Percentiles rank a stretch among this genome's conserved stretches.
These are phyloP conservation scores for Sphaerophoria taeniata DNA, from an alignment of 2,888 invertebrate genomes.

Conservation along the genomic window DNA sequence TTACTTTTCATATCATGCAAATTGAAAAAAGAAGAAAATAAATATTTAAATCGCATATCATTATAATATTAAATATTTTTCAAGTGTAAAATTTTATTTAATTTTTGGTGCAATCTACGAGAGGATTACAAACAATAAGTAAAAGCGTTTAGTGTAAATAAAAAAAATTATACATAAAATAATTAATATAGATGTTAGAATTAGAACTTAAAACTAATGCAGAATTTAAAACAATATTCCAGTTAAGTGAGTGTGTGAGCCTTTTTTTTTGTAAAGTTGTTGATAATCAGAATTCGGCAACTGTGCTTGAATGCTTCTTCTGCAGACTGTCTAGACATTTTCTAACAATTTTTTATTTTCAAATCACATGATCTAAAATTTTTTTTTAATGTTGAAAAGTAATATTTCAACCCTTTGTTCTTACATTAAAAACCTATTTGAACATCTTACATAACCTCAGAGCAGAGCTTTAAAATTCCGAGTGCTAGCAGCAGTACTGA, in stretches of 20 bases:
- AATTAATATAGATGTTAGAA: constrained; percentile 34
- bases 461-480: too few relatives aligned
- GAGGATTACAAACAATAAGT: constrained; percentile 37
- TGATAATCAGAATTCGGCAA: not conserved
- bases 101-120: constrained; percentile 70
- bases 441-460: too few relatives aligned
- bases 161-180: constrained; percentile 21
- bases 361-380: too few relatives aligned
- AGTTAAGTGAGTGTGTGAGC: constrained; percentile 38
- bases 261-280: constrained; percentile 16
- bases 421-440: too few relatives aligned
- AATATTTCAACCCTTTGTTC: too few relatives aligned
- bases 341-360: too few relatives aligned
- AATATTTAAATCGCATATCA: constrained; percentile 68
- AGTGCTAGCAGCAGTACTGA: too few relatives aligned
- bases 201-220: not conserved
- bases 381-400: too few relatives aligned
- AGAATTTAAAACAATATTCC: constrained; percentile 20
- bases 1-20: constrained; percentile 23
- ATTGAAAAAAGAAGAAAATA: constrained; percentile 17
- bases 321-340: too few relatives aligned
- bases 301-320: too few relatives aligned
- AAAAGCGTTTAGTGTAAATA: constrained; percentile 63
- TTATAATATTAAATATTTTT: constrained; percentile 52
- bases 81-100: constrained; percentile 45